Evolutionary conservation across 2,113 vertebrate species (phyloP), one percentile per base, ranked within the genome.

Genomic region (Forbesichthys papilliferus): DNA sequence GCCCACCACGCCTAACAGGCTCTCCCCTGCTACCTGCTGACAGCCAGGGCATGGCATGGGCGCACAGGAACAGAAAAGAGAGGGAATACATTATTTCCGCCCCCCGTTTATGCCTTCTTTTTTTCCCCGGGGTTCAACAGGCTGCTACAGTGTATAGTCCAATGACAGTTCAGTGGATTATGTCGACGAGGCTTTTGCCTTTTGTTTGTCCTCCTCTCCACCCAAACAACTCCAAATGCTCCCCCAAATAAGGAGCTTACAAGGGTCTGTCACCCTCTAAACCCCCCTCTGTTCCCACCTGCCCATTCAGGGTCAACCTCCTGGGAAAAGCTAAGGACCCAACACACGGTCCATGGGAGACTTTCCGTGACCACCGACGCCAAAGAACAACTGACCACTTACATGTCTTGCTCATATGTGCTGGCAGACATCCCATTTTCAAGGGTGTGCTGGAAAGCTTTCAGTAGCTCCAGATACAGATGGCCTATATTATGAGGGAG

Each of bases 251-350:
- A 61, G 14, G 34, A 46, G 58, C 61, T 5, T 9, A 11, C 20
- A 3, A 20, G 52, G 11, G 61, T 27, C 60, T 14, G 46, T 48
- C 16, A 42, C 60, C 47, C 36, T 33, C 3, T 55, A 34, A 68
- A 18, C 16, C 9, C 49, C 27, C 10, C 74, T 82, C 74, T 82
- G 69, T 73, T 73, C 63, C 75, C 58, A 61, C 11, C 34, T 3
- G 36, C 66, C 34, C 7, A 42, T 42, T 42, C 0, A 42, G 36
- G 36, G 4, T 6, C 36, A 42, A 42, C 36, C 7, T 42, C 36
- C 36, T 8, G 4, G 36, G 36, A 5, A 27, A 27, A 27, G 27
- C 2, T 27, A 27, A 27, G 27, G 27, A 27, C 27, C 2, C 27
- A 27, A 27, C 27, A 27, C 27, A 27, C 27, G 27, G 27, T 27